These are phyloP conservation scores for Pinna nobilis DNA, from an alignment of 1,140 invertebrate species.

Conservation along the genomic window DNA sequence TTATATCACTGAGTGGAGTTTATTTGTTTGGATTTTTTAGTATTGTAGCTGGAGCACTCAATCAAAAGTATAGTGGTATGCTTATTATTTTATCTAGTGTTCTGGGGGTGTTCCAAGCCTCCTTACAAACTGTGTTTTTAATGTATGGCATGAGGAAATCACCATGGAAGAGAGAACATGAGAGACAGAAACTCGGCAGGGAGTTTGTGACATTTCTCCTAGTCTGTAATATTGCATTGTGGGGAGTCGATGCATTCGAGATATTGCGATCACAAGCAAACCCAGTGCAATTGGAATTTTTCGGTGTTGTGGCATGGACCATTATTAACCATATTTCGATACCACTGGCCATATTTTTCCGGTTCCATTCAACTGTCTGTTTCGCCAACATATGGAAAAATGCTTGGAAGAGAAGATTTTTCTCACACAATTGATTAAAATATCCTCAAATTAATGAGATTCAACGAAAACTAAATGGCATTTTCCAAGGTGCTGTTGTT, in stretches of 20 bases:
- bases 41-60: conserved; percentile 87
- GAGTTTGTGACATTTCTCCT: conserved; percentile 96
- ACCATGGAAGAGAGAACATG: conserved; percentile 92
- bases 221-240: conserved; percentile 85
- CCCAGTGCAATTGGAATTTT: conserved; percentile 62
- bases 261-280: conserved; percentile 60
- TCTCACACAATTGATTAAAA: too few species aligned
- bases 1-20: conserved; percentile 92
- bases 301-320: conserved; percentile 62
- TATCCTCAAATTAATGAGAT: too few species aligned
- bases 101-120: conserved; percentile 84
- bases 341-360: conserved; percentile 67
- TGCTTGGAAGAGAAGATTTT: conserved; percentile 61
- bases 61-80: conserved; percentile 76
- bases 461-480: too few species aligned
- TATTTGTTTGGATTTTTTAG: conserved; percentile 95
- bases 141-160: conserved; percentile 80
- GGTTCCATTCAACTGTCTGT: conserved; percentile 71
- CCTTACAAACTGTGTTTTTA: conserved; percentile 90
- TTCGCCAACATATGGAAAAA: conserved; percentile 71
- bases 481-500: too few species aligned
- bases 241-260: conserved; percentile 67
- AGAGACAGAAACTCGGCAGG: conserved; percentile 93
- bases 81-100: conserved; percentile 60
- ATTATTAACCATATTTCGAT: conserved; percentile 67